A percentile compares a stretch with the other conserved stretches of the same genome.
phyloP scores from a whole-genome alignment of 2,113 vertebrate genomes.

The Recurvirostra avosetta region DNA sequence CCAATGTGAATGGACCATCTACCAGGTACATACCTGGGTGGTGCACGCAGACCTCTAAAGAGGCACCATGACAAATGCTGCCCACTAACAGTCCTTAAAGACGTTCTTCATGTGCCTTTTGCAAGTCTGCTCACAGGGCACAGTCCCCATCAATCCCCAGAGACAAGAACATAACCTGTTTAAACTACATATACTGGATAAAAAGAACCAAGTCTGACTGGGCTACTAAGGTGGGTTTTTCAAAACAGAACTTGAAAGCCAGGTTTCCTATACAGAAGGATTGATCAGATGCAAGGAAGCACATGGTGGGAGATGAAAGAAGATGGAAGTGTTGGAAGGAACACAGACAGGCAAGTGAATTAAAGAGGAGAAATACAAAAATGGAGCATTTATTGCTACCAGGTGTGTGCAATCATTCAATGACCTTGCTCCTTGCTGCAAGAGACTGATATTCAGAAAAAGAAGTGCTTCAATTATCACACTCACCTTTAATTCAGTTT shows the following conservation, averaged over 20 bases:
- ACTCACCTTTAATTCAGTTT: background rate
- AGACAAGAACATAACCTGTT: background rate
- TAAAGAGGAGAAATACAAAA: background rate
- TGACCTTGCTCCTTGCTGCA: background rate
- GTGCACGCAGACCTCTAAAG: rapidly evolving
- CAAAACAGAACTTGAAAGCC: background rate
- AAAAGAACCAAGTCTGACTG: too few relatives aligned
- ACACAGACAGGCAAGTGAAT: background rate
- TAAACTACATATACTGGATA: too few relatives aligned
- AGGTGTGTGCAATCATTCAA: background rate
- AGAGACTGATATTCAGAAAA: background rate
- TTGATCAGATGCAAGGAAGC: background rate
- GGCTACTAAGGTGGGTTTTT: background rate
- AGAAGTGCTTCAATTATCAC: background rate
- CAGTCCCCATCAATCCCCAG: background rate
- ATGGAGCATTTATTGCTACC: rapidly evolving
- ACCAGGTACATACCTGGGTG: background rate
- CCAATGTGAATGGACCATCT: rapidly evolving
- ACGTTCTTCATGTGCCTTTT: background rate
- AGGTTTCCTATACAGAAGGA: background rate
- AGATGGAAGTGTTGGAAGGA: background rate
- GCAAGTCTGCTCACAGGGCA: background rate
- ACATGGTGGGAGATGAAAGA: background rate
- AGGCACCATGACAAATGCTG: rapidly evolving
- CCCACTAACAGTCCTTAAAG: background rate